A percentile compares a stretch with the other conserved stretches of the same genome.
Evolutionary conservation across 2,113 vertebrate species (phyloP).

Genomic region (Accipiter cooperii): DNA sequence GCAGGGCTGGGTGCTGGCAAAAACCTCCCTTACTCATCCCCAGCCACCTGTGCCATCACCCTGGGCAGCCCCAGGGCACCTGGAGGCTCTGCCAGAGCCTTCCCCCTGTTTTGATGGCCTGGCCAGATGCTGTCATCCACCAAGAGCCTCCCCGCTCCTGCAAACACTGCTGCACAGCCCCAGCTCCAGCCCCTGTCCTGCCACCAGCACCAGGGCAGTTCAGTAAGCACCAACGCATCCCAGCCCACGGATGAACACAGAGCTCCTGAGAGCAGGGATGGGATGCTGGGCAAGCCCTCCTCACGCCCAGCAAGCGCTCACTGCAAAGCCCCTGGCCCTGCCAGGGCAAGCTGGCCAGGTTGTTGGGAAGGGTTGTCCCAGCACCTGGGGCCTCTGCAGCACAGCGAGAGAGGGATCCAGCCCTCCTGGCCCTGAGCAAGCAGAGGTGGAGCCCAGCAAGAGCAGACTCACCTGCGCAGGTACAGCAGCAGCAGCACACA

Average conservation of each 20-base stretch:
- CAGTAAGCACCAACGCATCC: rapidly evolving
- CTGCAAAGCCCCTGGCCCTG: not conserved
- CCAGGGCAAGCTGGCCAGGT: rapidly evolving
- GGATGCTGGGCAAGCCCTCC: not conserved
- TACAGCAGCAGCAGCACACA: rapidly evolving
- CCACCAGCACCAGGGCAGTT: not conserved
- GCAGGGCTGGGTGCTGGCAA: rapidly evolving
- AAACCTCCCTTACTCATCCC: not conserved
- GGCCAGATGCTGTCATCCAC: not conserved
- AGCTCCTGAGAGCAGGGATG: not conserved
- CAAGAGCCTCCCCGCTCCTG: not conserved
- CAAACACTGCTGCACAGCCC: rapidly evolving
- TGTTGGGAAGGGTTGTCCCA: not conserved
- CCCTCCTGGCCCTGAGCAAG: too few species aligned
- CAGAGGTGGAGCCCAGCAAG: rapidly evolving
- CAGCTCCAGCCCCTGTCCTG: not conserved
- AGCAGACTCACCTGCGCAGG: not conserved
- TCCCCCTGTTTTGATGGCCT: too few species aligned
- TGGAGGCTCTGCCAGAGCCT: not conserved
- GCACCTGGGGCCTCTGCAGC: not conserved
- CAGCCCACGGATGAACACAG: not conserved
- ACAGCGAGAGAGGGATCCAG: not conserved
- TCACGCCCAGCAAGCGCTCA: rapidly evolving
- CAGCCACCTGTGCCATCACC: not conserved
- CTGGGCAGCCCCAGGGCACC: not conserved